Percentiles rank a stretch among this genome's conserved stretches.
Conservation (phyloP, 2,113 vertebrate species). For the Gopherus evgoodei region DNA sequence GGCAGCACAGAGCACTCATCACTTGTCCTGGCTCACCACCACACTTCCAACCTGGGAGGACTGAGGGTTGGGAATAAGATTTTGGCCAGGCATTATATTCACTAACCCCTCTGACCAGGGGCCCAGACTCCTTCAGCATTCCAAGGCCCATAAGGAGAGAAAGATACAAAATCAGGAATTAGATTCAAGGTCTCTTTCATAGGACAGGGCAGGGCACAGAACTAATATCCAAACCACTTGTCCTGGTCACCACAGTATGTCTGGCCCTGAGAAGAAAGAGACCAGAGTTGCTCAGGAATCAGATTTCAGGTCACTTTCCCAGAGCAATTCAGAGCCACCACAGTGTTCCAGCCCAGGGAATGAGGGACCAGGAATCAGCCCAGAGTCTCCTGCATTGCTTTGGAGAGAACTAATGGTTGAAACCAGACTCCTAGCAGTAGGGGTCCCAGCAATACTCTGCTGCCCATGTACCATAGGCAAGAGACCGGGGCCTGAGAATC, state of each 20-base stretch:
- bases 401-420: neutral
- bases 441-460: neutral
- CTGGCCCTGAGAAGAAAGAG: neutral
- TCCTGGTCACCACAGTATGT: neutral
- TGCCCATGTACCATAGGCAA: neutral
- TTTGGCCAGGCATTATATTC: neutral
- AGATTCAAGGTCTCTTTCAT: neutral
- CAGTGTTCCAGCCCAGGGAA: neutral
- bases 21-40: neutral
- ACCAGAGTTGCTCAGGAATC: neutral
- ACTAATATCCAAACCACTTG: neutral
- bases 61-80: neutral
- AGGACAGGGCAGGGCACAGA: neutral
- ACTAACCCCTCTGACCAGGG: neutral
- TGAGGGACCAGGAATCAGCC: neutral
- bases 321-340: neutral
- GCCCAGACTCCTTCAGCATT: neutral
- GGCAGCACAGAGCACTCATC: too few relatives aligned
- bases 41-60: neutral
- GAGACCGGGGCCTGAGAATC: fast-evolving
- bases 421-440: neutral
- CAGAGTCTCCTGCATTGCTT: neutral
- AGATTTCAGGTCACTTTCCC: neutral
- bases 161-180: neutral
- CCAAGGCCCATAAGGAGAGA: neutral